Conservation (phyloP, 23 tunicate species). For the Trididemnum miniatum region DNA sequence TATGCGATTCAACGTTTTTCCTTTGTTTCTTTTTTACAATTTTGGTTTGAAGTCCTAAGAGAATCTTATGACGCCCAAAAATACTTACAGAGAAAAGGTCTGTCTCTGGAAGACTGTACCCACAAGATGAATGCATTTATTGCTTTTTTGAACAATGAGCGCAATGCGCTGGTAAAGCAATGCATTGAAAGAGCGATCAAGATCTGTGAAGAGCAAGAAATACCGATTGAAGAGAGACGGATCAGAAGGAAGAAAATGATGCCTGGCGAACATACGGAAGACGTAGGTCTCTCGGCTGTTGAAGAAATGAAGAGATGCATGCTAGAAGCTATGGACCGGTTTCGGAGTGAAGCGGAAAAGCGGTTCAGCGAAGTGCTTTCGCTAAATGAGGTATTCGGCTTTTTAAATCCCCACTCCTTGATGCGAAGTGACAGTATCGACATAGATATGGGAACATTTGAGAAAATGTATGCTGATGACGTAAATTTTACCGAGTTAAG, state of each 20-base stretch:
- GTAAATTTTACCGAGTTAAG: conserved; percentile 23
- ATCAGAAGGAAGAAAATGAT: conserved; percentile 39
- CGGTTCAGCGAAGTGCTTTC: conserved; percentile 11
- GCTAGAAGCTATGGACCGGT: conserved; percentile 38
- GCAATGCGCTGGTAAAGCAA: conserved; percentile 40
- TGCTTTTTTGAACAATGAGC: conserved; percentile 32
- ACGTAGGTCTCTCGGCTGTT: conserved; percentile 46
- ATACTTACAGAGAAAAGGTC: conserved; percentile 21
- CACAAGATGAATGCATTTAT: conserved; percentile 32
- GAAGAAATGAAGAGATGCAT: conserved; percentile 41
- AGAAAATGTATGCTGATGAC: conserved; percentile 25
- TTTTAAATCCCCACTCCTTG: conserved; percentile 33
- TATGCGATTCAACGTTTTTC: conserved; percentile 26
- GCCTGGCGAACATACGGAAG: conserved; percentile 42
- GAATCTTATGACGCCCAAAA: conserved; percentile 39
- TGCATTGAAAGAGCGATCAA: conserved; percentile 20
- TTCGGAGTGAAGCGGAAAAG: conserved; percentile 45
- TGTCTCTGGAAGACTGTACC: conserved; percentile 35
- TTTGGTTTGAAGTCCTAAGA: conserved; percentile 37
- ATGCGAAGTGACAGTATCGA: conserved; percentile 29
- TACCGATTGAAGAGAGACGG: conserved; percentile 35
- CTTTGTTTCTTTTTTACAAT: conserved; percentile 37
- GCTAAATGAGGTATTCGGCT: conserved; percentile 35
- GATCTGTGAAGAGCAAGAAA: conserved; percentile 29
- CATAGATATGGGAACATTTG: conserved; percentile 25